These are phyloP conservation scores for Melanotaenia pygmaea DNA, from an alignment of 2,797 vertebrate species.

Conservation along the genomic window DNA sequence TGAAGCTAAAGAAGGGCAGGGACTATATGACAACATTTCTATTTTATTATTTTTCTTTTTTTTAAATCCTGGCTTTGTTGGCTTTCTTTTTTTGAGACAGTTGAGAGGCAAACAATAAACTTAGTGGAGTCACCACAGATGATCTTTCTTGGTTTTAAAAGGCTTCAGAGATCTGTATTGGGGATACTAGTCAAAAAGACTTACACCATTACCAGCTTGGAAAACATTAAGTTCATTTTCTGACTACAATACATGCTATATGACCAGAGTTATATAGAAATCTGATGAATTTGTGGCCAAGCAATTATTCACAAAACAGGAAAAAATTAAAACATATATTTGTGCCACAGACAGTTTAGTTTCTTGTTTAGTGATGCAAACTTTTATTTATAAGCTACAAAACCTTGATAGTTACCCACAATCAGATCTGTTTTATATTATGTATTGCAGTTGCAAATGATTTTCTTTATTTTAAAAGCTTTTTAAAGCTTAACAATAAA, in stretches of 20 bases:
- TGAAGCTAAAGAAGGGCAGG: slow-evolving; percentile 3
- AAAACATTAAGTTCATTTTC: not conserved
- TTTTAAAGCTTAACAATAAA: too few species aligned
- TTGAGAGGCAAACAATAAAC: not conserved
- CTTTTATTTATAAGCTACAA: not conserved
- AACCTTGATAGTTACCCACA: not conserved
- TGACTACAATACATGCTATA: too few species aligned
- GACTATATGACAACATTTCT: not conserved
- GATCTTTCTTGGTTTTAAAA: not conserved
- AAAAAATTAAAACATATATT: too few species aligned
- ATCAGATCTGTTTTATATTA: not conserved
- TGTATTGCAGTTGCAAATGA: not conserved
- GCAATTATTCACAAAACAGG: too few species aligned
- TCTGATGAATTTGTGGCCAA: too few species aligned
- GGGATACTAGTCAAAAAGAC: not conserved
- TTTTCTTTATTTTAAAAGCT: not conserved
- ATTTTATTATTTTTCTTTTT: not conserved
- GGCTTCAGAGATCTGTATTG: not conserved
- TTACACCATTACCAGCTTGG: not conserved
- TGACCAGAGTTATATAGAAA: too few species aligned
- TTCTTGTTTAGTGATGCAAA: not conserved
- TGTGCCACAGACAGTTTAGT: too few species aligned
- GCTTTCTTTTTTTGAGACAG: slow-evolving; percentile 8
- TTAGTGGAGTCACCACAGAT: not conserved
- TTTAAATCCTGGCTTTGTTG: slow-evolving; percentile 7